Evolutionary conservation across 2,888 invertebrate genomes (phyloP), one percentile per base, ranked within the genome.

Genomic region (Lepeophtheirus nordmannii): DNA sequence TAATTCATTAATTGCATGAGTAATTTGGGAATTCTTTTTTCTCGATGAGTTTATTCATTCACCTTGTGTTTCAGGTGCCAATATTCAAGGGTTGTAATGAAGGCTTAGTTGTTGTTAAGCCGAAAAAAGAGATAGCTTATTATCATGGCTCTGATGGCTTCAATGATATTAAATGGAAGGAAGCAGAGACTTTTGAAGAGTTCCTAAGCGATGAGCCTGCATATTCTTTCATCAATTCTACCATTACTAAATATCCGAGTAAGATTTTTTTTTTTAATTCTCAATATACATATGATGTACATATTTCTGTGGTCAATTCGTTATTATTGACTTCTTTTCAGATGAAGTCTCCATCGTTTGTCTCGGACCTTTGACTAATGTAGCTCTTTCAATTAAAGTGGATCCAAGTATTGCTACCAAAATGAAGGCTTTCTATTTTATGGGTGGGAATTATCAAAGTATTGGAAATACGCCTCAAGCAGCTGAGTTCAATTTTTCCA

Each of bases 401-500:
- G 85, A 85, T 71, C 81, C 84, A 0, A 73, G 79, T 7, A 84
- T 89, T 72, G 74, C 82, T 0, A 72, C 77, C 22, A 79, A 82
- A 69, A 74, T 89, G 0, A 82, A 83, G 68, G 82, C 84, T 58
- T 76, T 89, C 41, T 85, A 81, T 72, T 79, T 89, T 5, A 88
- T 87, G 80, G 89, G 89, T 10, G 89, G 89, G 68, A 85, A 87
- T 74, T 39, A 17, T 22, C 38, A 66, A 17, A 81, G 78, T n/a
- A 73, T 78, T 30, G 84, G 84, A 20, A 85, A 85, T 72, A 74
- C 76, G 23, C 80, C 81, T 1, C 73, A 80, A 1, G 75, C 81
- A 56, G 85, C 85, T 0, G 88, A 89, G 74, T 89, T 85, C 72
- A 89, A 89, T 75, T 87, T 88, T 73, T 80, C 79, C 70, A 76